These are phyloP conservation scores for Toxonevra muliebris DNA, from an alignment of 2,888 invertebrate genomes.

Conservation along the genomic window DNA sequence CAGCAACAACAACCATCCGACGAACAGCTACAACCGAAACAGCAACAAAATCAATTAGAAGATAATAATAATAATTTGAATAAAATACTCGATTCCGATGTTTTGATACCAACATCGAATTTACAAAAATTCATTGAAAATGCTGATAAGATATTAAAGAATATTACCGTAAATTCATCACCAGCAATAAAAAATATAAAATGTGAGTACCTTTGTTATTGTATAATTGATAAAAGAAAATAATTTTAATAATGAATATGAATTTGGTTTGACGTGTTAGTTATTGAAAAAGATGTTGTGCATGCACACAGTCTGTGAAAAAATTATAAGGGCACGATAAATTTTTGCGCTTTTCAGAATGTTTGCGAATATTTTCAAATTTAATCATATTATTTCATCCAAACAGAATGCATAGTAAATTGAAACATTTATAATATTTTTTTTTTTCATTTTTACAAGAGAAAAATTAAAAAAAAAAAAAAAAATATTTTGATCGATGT, in stretches of 20 bases:
- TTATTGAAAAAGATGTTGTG: no score
- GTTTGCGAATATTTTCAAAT: no score
- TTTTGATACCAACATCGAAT: slow-evolving; percentile 61
- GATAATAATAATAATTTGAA: slow-evolving; percentile 38
- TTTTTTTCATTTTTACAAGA: no score
- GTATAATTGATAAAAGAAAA: background rate
- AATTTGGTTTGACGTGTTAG: no score
- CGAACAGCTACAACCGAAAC: slow-evolving; percentile 39
- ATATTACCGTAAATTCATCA: slow-evolving; percentile 48
- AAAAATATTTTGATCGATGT: no score
- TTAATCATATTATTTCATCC: no score
- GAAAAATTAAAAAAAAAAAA: no score
- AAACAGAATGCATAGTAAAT: no score
- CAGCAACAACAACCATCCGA: slow-evolving; percentile 28
- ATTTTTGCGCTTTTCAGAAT: no score
- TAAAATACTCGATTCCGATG: slow-evolving; percentile 52
- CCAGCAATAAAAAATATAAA: slow-evolving; percentile 23
- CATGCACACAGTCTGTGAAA: no score
- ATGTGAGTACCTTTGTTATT: slow-evolving; percentile 27
- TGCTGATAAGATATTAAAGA: slow-evolving; percentile 62
- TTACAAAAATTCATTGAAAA: slow-evolving; percentile 61
- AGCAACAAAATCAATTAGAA: slow-evolving; percentile 35
- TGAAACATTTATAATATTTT: no score
- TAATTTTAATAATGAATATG: background rate
- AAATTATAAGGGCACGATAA: no score